Percentiles rank a stretch among this genome's conserved stretches.
These are phyloP conservation scores for Gouania willdenowi DNA, from an alignment of 2,797 vertebrate species.

Conservation along the genomic window DNA sequence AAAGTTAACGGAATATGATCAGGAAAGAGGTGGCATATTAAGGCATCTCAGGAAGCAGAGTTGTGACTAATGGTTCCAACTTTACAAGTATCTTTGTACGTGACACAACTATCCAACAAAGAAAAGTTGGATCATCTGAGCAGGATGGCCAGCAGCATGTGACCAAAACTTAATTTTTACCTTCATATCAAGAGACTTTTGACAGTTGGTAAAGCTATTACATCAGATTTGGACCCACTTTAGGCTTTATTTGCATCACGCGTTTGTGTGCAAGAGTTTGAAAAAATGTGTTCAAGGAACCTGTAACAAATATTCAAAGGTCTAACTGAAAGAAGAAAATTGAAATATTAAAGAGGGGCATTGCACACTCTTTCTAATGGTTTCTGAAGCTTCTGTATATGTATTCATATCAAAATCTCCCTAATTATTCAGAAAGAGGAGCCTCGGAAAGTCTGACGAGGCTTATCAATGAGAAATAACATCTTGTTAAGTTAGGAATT, in stretches of 20 bases:
- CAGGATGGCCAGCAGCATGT: constrained; percentile 7
- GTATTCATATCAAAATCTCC: constrained; percentile 68
- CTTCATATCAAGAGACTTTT: constrained; percentile 15
- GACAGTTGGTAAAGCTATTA: constrained; percentile 17
- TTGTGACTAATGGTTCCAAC: no score
- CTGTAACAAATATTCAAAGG: constrained; percentile 61
- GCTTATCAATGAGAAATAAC: constrained; percentile 76
- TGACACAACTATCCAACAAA: no score
- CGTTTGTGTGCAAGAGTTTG: constrained; percentile 22
- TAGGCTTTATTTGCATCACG: constrained; percentile 30
- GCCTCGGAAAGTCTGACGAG: constrained; percentile 53
- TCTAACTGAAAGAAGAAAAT: constrained; percentile 42
- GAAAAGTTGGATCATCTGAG: constrained; percentile 4
- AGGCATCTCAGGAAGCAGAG: no score
- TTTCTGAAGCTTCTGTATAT: constrained; percentile 64
- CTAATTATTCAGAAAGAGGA: constrained; percentile 72
- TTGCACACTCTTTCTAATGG: constrained; percentile 56
- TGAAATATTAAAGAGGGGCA: constrained; percentile 70
- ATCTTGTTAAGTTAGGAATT: constrained; percentile 80
- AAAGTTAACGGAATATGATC: no score
- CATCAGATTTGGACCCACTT: constrained; percentile 22
- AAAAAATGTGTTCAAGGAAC: constrained; percentile 50
- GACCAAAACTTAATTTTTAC: constrained; percentile 10
- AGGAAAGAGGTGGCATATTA: background rate
- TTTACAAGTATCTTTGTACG: no score